These are phyloP conservation scores for Ips typographus DNA, from an alignment of 1,140 invertebrate species.

Conservation along the genomic window DNA sequence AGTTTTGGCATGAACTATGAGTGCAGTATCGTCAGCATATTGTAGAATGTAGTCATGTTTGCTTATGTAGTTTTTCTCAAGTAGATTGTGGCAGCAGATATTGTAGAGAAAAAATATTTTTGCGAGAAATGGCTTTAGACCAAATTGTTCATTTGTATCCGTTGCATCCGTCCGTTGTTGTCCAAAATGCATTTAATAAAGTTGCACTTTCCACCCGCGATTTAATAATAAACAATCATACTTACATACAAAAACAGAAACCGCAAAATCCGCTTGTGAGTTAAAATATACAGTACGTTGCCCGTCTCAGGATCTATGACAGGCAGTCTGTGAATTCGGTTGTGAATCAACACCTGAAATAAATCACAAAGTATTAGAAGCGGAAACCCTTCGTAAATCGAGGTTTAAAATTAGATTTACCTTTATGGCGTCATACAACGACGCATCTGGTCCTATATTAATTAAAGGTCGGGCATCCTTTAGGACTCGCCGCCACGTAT, in stretches of 20 bases:
- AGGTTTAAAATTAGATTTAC: constrained; percentile 8
- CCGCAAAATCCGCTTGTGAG: constrained; percentile 96
- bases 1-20: too few species aligned
- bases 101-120: too few species aligned
- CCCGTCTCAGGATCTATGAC: constrained; percentile 94
- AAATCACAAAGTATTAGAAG: background rate
- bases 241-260: constrained; percentile 99
- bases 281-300: constrained; percentile 98
- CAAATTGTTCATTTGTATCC: too few species aligned
- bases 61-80: too few species aligned
- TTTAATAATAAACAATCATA: constrained; percentile 44
- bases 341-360: constrained; percentile 75
- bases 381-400: background rate
- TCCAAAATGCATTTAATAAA: too few species aligned
- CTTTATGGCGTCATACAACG: constrained; percentile 90
- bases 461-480: constrained; percentile 82
- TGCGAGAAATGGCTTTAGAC: too few species aligned
- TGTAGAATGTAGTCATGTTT: too few species aligned
- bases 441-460: constrained; percentile 84
- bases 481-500: constrained; percentile 86
- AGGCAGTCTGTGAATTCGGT: constrained; percentile 95
- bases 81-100: too few species aligned
- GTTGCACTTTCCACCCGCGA: too few species aligned
- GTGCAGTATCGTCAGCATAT: too few species aligned
- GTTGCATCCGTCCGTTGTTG: too few species aligned